phyloP scores from a whole-genome alignment of 2,113 vertebrate genomes.

The Nothobranchius furzeri region DNA sequence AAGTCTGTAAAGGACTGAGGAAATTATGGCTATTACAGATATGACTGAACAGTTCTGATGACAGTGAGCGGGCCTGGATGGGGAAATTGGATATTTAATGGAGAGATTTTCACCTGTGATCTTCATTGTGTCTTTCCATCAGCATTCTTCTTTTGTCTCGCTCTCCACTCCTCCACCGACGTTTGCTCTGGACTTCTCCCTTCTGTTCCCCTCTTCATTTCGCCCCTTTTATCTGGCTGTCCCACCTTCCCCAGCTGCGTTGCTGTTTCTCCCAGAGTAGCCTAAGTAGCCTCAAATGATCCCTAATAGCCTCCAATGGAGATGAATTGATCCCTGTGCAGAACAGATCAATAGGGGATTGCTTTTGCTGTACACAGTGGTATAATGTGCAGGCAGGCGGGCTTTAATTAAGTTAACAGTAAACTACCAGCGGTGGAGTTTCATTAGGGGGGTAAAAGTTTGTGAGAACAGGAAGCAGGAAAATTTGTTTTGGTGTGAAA shows the following conservation, averaged over 20 bases:
- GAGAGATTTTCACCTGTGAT: constrained; percentile 60
- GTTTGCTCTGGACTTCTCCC: constrained; percentile 8
- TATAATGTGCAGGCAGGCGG: constrained; percentile 48
- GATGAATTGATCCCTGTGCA: constrained; percentile 74
- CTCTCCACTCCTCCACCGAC: neutral
- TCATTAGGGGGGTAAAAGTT: constrained; percentile 65
- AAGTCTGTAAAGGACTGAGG: constrained; percentile 44
- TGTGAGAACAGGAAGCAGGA: constrained; percentile 28
- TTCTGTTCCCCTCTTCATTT: constrained; percentile 8
- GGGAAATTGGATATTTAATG: constrained; percentile 66
- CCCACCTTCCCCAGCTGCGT: constrained; percentile 35
- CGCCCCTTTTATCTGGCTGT: constrained; percentile 33
- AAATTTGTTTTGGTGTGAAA: constrained; percentile 15
- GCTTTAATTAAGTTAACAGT: constrained; percentile 77
- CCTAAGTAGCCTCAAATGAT: constrained; percentile 77
- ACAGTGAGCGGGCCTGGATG: constrained; percentile 47
- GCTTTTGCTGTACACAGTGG: constrained; percentile 70
- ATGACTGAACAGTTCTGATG: constrained; percentile 54
- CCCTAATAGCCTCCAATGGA: constrained; percentile 78
- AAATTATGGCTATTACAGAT: constrained; percentile 53
- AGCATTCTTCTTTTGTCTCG: constrained; percentile 10
- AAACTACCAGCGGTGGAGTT: constrained; percentile 63
- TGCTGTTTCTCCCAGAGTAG: constrained; percentile 50
- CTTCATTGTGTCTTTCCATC: constrained; percentile 48
- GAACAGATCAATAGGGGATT: constrained; percentile 73